Conservation (phyloP, 2,888 invertebrate genomes). For the Poecilus cupreus region DNA sequence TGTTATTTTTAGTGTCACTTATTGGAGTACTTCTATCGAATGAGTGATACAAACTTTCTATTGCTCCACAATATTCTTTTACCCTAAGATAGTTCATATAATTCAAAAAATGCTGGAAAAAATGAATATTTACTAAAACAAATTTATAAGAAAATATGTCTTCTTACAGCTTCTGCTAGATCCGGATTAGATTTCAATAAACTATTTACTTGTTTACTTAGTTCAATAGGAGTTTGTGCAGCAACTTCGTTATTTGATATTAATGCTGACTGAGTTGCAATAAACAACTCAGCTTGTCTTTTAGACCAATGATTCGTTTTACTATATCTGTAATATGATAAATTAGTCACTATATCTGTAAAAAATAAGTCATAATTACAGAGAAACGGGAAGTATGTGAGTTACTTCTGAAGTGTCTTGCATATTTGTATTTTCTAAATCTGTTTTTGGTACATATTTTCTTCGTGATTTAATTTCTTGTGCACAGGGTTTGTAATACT, state of each 20-base stretch:
- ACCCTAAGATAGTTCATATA: constrained; percentile 92
- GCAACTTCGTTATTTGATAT: constrained; percentile 88
- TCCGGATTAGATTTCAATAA: constrained; percentile 86
- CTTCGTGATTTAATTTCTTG: constrained; percentile 44
- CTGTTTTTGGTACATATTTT: constrained; percentile 33
- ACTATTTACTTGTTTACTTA: constrained; percentile 84
- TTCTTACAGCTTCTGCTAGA: constrained; percentile 85
- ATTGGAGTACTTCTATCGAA: constrained; percentile 80
- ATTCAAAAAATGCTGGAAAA: constrained; percentile 89
- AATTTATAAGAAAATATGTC: background rate
- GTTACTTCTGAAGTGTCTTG: background rate
- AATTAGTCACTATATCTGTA: background rate
- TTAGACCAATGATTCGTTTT: constrained; percentile 86
- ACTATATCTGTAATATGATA: constrained; percentile 67
- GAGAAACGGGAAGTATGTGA: constrained; percentile 17
- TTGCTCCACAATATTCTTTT: constrained; percentile 89
- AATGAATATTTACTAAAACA: constrained; percentile 32
- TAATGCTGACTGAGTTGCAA: constrained; percentile 89
- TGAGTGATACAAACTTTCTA: constrained; percentile 87
- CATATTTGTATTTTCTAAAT: constrained; percentile 14
- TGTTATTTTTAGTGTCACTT: constrained; percentile 72
- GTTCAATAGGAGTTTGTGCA: constrained; percentile 84
- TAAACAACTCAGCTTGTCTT: constrained; percentile 91
- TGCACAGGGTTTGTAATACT: constrained; percentile 76
- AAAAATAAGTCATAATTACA: background rate